These are phyloP conservation scores for Onychostoma macrolepis DNA, from an alignment of 2,113 vertebrate species.

Conservation along the genomic window DNA sequence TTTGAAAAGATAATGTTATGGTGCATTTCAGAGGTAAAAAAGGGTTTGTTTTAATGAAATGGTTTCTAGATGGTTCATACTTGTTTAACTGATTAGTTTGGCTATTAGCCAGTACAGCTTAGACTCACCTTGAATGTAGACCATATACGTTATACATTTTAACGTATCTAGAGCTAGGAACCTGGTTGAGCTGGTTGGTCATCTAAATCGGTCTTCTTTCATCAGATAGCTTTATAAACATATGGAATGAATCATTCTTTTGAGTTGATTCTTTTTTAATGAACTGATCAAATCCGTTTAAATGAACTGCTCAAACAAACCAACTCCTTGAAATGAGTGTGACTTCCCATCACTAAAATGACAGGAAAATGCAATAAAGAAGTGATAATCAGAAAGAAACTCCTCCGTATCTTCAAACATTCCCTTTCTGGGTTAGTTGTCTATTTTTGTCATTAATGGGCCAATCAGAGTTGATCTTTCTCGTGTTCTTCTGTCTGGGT, in stretches of 20 bases:
- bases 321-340: background rate
- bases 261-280: background rate
- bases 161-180: background rate
- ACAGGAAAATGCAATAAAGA: background rate
- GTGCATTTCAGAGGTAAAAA: background rate
- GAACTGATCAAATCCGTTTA: background rate
- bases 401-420: background rate
- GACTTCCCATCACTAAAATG: background rate
- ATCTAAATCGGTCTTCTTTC: background rate
- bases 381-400: background rate
- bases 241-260: background rate
- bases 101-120: background rate
- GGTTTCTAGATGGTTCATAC: background rate
- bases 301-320: background rate
- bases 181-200: background rate
- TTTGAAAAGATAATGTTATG: background rate
- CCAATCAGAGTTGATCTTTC: background rate
- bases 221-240: background rate
- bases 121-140: background rate
- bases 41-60: background rate
- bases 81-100: background rate
- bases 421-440: background rate
- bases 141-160: background rate
- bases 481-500: slow-evolving; percentile 22
- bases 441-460: background rate